Conservation (phyloP, 2,113 vertebrate genomes). For the Grantiella picta region DNA sequence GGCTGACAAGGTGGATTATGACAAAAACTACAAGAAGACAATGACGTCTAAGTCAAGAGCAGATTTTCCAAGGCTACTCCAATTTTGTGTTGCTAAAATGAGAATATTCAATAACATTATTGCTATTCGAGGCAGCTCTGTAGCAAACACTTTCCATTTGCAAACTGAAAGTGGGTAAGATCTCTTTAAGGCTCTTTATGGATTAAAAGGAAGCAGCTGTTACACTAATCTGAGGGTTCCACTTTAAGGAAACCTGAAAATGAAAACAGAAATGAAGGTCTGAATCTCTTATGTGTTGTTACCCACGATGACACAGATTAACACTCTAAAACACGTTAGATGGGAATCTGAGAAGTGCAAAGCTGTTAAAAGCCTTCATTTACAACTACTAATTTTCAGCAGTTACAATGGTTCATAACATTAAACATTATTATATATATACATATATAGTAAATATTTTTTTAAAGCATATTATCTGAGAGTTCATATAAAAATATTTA, state of each 20-base stretch:
- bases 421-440: neutral
- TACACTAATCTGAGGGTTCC: neutral
- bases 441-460: neutral
- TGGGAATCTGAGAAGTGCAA: neutral
- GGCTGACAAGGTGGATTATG: neutral
- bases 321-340: neutral
- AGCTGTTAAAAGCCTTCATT: constrained; percentile 1
- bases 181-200: neutral
- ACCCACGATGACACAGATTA: neutral
- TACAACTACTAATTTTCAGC: neutral
- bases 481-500: neutral
- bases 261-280: neutral
- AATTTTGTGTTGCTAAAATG: neutral
- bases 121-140: neutral
- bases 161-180: neutral
- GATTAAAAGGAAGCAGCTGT: neutral
- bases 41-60: neutral
- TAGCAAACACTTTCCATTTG: neutral
- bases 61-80: neutral
- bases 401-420: neutral
- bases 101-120: neutral
- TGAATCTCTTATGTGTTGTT: neutral
- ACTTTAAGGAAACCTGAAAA: neutral
- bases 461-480: neutral
- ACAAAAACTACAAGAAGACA: neutral